These are phyloP conservation scores for Silurus asotus DNA, from an alignment of 2,113 vertebrate species.

Conservation along the genomic window DNA sequence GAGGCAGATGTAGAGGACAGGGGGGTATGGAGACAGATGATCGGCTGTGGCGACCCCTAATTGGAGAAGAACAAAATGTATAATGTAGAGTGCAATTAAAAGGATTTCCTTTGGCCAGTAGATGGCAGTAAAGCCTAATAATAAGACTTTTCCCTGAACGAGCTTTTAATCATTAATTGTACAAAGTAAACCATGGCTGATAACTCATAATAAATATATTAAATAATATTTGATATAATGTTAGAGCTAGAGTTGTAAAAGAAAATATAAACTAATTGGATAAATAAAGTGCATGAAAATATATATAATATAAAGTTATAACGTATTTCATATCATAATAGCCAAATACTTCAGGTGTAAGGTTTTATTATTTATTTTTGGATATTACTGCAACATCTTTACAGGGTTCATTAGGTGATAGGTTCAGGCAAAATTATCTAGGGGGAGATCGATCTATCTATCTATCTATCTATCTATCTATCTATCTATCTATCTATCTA, in stretches of 20 bases:
- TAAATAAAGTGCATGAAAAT: not conserved
- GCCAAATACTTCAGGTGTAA: not conserved
- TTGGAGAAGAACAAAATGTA: not conserved
- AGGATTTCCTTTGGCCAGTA: not conserved
- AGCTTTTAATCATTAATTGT: not conserved
- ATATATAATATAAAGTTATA: not conserved
- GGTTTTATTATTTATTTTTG: not conserved
- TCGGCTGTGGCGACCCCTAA: no score
- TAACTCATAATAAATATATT: not conserved
- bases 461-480: not conserved
- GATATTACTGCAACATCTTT: not conserved
- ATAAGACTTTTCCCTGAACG: not conserved
- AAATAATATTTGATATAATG: not conserved
- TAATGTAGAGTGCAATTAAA: not conserved
- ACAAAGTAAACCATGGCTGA: not conserved
- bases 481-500: no score
- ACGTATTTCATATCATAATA: not conserved
- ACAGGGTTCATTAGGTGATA: not conserved
- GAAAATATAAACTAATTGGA: not conserved
- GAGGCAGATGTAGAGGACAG: no score
- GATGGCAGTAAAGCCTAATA: not conserved
- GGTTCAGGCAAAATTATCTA: not conserved
- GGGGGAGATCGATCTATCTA: not conserved
- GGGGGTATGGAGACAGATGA: no score
- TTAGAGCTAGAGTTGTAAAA: not conserved